Base-by-base conservation (phyloP, 2,113 vertebrate species). In the Crotalus viridis region DNA sequence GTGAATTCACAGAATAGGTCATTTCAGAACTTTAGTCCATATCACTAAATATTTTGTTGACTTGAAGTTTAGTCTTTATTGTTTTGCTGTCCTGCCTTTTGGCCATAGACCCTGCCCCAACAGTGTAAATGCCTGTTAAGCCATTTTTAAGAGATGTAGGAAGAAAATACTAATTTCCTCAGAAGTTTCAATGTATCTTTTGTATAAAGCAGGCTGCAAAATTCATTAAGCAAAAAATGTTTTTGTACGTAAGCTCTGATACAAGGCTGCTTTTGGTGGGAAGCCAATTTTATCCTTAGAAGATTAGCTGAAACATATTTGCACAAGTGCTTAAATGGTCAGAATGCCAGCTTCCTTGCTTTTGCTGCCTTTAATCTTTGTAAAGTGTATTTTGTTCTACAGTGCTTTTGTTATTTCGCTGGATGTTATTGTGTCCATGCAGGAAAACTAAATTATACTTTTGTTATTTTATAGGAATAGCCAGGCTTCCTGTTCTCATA, bases 291-390 rank as follows among this genome's bases (percentile, higher is more conserved):
- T 5, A 64, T 87, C 48, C 87, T 28, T 91, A 94, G 54, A 93
- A 85, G 64, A 61, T 95, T 51, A 9, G 87, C 85, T 54, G 52
- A 93, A 46, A 93, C 90, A 85, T 94, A 87, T 94, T 96, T 94
- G 48, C 85, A 90, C 28, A 48, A 93, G 15, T 48, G n/a, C 85
- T 95, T 94, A 91, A 17, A 52, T 13, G 93, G 81, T 85, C 87
- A 94, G 56, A 95, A 91, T 94, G 61, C 94, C 87, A 95, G 24
- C 85, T 93, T 89, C 56, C 95, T 96, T 89, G 57, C 61, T 85
- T 94, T 94, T 92, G 59, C n/a, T 69, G n/a, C 17, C n/a, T 92
- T 92, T 74, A 92, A 28, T 69, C 91, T 92, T 88, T 55, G 59
- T 43, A 89, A 92, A 52, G 24, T 56, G 51, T 92, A 2, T 69